A percentile compares a stretch with the other conserved stretches of the same genome.
These are phyloP conservation scores for Stictocephala bisonia DNA, from an alignment of 2,888 invertebrate genomes.

Conservation along the genomic window DNA sequence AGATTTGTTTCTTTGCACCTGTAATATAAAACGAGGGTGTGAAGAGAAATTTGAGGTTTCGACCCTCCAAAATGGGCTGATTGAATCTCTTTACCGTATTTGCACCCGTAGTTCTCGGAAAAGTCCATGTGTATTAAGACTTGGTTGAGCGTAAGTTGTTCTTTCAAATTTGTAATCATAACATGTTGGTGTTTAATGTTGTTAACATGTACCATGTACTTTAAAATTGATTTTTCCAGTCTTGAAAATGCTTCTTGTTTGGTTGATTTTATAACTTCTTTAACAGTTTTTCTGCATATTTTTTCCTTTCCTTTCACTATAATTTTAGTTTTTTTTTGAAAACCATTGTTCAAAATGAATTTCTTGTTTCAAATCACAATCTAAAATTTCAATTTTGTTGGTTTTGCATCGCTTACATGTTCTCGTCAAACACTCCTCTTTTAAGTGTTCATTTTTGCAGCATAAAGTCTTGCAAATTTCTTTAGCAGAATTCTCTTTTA, in stretches of 20 bases:
- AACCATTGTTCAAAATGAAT: constrained; percentile 10
- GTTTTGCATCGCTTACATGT: neutral
- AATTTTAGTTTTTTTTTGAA: constrained; percentile 14
- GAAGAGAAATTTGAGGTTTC: constrained; percentile 37
- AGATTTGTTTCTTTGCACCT: constrained; percentile 8
- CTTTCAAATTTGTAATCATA: constrained; percentile 4
- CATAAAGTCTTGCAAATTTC: constrained; percentile 35
- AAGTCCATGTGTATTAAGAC: constrained; percentile 18
- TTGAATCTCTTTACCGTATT: constrained; percentile 33
- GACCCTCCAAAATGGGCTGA: constrained; percentile 31
- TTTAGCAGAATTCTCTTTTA: constrained; percentile 20
- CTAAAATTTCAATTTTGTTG: constrained; percentile 13
- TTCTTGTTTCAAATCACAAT: neutral
- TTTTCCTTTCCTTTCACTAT: constrained; percentile 30
- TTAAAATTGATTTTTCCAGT: constrained; percentile 24
- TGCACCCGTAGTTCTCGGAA: constrained; percentile 18
- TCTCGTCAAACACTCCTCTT: constrained; percentile 30
- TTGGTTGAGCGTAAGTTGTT: constrained; percentile 11
- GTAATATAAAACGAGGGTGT: constrained; percentile 42
- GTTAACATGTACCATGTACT: constrained; percentile 30
- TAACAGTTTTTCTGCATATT: constrained; percentile 30
- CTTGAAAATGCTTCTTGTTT: constrained; percentile 11
- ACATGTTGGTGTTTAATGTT: constrained; percentile 28
- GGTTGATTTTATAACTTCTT: constrained; percentile 7
- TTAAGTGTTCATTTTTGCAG: constrained; percentile 5